Base-by-base conservation (phyloP, 1,140 invertebrate species). In the Aleiodes sp. region DNA sequence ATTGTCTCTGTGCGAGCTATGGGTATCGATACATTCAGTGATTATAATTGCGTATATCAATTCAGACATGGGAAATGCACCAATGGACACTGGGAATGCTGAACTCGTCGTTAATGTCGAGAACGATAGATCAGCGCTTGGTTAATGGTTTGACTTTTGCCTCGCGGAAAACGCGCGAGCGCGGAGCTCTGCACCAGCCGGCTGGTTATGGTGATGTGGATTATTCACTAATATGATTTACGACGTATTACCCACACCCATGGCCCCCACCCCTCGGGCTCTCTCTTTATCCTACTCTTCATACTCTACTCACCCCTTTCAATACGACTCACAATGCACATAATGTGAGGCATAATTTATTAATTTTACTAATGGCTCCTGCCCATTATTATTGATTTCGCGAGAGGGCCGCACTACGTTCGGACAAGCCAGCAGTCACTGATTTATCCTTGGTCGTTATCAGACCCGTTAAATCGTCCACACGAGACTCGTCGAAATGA, bases 161-260 rank as follows among this genome's bases (percentile, higher is more conserved):
- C 35, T 61, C 52, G 66, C 33, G 64, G 61, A 73, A 71, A 75
- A 72, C 61, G 69, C 61, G 59, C 37, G 39, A 33, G 7, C 14
- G 52, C 65, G 65, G 56, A 70, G 69, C 68, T 59, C 70, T 73
- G 72, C 75, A 75, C 74, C 71, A 72, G 71, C 46, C 77, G 73
- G 72, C 77, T 76, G 77, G 80, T 79, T 78, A 78, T 80, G 78
- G 80, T 85, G 83, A 84, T 84, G 83, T 81, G 83, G 84, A 86
- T 86, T 86, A 86, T 86, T 86, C 83, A 85, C 83, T 85, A 85
- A 86, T 85, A 85, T 86, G 84, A 86, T 86, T 85, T 85, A 86
- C 82, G 80, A 79, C 78, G 75, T 80, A 85, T 84, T 86, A 84
- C 78, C 74, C 78, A 57, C 24, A 59, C 56, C 39, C 39, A 43